Conservation (phyloP, 2,797 vertebrate species). For the Anableps anableps region DNA sequence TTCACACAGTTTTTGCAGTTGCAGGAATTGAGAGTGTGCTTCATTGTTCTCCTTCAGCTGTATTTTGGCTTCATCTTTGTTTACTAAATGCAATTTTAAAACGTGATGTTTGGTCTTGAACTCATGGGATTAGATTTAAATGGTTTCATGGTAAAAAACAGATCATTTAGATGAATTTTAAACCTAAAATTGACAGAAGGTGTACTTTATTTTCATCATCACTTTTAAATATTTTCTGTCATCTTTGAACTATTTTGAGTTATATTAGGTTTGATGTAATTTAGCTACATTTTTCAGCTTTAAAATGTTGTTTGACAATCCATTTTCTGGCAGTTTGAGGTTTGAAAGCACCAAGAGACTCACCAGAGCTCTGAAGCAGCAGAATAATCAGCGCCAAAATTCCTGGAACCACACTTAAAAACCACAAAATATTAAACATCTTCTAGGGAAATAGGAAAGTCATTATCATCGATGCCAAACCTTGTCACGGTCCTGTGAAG, state of each 20-base stretch:
- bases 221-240: neutral
- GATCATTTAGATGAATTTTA: neutral
- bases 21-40: neutral
- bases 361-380: slow-evolving; percentile 21
- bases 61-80: neutral
- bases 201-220: neutral
- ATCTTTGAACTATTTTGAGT: neutral
- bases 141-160: neutral
- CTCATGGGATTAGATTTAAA: neutral
- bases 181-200: neutral
- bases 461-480: slow-evolving; percentile 22
- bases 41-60: neutral
- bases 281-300: slow-evolving; percentile 22
- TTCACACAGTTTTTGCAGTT: neutral
- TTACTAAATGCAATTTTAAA: neutral
- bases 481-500: slow-evolving; percentile 4
- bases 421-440: slow-evolving; percentile 39
- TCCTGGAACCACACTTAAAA: slow-evolving; percentile 37
- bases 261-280: slow-evolving; percentile 7
- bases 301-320: slow-evolving; percentile 25
- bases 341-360: slow-evolving; percentile 26
- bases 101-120: neutral
- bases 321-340: slow-evolving; percentile 12
- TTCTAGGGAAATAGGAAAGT: slow-evolving; percentile 36
- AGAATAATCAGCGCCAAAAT: slow-evolving; percentile 21